Conservation (phyloP, 1,140 invertebrate species). For the Protaetia brevitarsis region DNA sequence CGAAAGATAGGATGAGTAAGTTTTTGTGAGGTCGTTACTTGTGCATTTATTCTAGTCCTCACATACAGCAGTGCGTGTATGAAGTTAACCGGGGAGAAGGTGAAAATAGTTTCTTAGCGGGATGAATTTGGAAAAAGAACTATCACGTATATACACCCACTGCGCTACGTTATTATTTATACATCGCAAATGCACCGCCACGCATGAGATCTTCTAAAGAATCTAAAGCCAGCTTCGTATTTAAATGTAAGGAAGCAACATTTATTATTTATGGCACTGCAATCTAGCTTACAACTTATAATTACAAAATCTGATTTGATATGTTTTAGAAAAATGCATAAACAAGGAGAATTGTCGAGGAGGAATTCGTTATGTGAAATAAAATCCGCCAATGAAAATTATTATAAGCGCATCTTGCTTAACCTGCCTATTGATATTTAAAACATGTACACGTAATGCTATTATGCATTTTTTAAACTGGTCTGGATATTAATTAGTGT, state of each 20-base stretch:
- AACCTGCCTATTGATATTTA: too few species aligned
- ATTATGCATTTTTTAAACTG: too few species aligned
- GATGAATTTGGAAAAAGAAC: background rate
- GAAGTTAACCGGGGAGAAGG: background rate
- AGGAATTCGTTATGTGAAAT: too few species aligned
- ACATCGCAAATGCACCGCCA: background rate
- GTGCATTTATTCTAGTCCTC: too few species aligned
- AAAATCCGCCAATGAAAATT: too few species aligned
- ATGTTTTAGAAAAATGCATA: too few species aligned
- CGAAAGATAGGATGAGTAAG: background rate
- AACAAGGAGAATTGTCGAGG: background rate
- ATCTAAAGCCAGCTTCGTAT: background rate
- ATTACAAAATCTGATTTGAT: background rate
- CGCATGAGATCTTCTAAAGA: background rate
- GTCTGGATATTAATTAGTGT: too few species aligned
- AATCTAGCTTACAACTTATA: background rate
- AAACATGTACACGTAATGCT: too few species aligned
- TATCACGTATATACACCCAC: constrained; percentile 1
- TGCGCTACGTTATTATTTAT: constrained; percentile 14
- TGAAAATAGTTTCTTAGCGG: constrained; percentile 6
- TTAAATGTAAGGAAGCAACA: background rate
- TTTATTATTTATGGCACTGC: background rate
- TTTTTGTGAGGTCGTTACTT: too few species aligned
- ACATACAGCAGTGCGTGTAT: too few species aligned
- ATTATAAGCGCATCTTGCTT: too few species aligned